phyloP scores from a whole-genome alignment of 2,113 vertebrate species.

The Colinus virginianus region DNA sequence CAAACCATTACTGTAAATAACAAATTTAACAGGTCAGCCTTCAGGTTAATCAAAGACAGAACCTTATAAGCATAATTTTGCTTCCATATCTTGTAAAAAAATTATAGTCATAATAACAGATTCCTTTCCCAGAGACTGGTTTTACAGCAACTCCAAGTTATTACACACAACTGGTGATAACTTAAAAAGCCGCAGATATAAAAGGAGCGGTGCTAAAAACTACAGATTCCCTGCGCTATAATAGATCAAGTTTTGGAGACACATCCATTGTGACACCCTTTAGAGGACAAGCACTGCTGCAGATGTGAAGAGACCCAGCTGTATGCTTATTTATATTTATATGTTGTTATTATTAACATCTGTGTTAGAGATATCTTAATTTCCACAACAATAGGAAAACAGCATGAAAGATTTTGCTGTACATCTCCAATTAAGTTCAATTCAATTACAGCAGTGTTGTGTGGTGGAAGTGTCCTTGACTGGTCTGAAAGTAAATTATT shows the following conservation, averaged over 20 bases:
- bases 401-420: not conserved
- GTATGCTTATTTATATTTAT: not conserved
- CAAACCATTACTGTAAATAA: constrained; percentile 4
- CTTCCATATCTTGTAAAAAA: constrained; percentile 47
- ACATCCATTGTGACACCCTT: constrained; percentile 28
- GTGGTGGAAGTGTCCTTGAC: not conserved
- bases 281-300: constrained; percentile 1
- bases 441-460: not conserved
- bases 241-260: constrained; percentile 24
- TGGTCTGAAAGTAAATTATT: not conserved
- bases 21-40: constrained; percentile 19
- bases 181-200: constrained; percentile 62
- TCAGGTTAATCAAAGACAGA: constrained; percentile 53
- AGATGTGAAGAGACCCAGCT: constrained; percentile 20
- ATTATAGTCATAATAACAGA: constrained; percentile 57
- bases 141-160: constrained; percentile 72
- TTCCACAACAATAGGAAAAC: constrained; percentile 26
- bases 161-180: constrained; percentile 69
- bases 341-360: constrained; percentile 17
- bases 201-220: constrained; percentile 55
- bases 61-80: constrained; percentile 39
- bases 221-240: constrained; percentile 16
- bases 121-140: constrained; percentile 66
- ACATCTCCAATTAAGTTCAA: not conserved
- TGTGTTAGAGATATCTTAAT: constrained; percentile 1